Conservation (phyloP, 2,113 vertebrate genomes). For the Colaptes auratus region DNA sequence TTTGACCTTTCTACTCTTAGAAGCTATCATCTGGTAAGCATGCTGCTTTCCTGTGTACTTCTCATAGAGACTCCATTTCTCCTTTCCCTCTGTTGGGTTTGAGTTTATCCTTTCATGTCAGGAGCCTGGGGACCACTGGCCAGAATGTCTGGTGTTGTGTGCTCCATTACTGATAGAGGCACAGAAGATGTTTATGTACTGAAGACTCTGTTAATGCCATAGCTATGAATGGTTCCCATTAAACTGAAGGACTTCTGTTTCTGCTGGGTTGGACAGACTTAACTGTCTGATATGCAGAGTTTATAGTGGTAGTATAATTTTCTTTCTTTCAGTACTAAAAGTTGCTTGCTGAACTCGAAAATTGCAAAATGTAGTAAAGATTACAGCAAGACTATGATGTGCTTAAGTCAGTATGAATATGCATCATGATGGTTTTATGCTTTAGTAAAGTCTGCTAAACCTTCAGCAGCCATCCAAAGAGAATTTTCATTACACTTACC, state of each 20-base stretch:
- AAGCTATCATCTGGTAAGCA: background rate
- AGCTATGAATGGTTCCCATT: background rate
- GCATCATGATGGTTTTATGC: background rate
- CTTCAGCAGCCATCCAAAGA: background rate
- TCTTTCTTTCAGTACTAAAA: background rate
- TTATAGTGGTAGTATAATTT: background rate
- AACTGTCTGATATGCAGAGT: background rate
- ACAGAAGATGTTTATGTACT: background rate
- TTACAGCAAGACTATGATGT: background rate
- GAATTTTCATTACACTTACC: constrained; percentile 19
- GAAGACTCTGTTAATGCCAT: background rate
- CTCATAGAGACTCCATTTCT: background rate
- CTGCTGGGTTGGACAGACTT: background rate
- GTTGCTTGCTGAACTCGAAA: background rate
- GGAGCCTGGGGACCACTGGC: background rate
- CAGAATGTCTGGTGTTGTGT: background rate
- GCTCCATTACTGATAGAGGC: background rate
- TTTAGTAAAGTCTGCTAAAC: background rate
- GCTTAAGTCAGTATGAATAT: constrained; percentile 24
- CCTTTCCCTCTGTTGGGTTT: background rate
- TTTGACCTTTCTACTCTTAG: background rate
- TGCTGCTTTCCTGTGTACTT: background rate
- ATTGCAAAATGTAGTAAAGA: background rate
- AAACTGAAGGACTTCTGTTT: background rate
- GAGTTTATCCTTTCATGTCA: background rate